Conservation (phyloP, 2,797 vertebrate genomes). For the Bradypus variegatus region DNA sequence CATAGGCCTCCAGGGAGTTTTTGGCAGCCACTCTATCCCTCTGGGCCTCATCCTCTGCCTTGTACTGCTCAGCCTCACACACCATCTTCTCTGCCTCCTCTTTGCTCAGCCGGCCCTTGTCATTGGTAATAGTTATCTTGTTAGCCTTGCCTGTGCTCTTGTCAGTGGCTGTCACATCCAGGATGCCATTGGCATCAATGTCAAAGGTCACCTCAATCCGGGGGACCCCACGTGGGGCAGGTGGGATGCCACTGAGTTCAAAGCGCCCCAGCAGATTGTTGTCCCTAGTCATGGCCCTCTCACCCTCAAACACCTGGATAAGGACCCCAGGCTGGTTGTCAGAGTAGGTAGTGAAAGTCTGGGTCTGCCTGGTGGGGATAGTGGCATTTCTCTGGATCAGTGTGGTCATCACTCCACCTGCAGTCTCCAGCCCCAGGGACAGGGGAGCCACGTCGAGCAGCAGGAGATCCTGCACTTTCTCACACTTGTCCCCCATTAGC, state of each 20-base stretch:
- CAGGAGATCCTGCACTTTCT: slow-evolving; percentile 76
- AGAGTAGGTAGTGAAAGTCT: slow-evolving; percentile 78
- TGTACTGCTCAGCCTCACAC: slow-evolving; percentile 63
- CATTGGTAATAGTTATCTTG: slow-evolving; percentile 69
- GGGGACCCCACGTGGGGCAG: slow-evolving; percentile 74
- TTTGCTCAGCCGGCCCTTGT: slow-evolving; percentile 70
- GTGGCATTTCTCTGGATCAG: slow-evolving; percentile 80
- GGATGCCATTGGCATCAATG: slow-evolving; percentile 77
- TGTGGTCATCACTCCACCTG: slow-evolving; percentile 76
- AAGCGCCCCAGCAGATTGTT: slow-evolving; percentile 79
- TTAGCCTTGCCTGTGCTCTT: slow-evolving; percentile 67
- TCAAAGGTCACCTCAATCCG: slow-evolving; percentile 79
- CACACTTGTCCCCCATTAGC: slow-evolving; percentile 6
- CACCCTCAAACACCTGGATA: slow-evolving; percentile 78
- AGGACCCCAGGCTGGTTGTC: slow-evolving; percentile 78
- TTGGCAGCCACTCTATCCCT: slow-evolving; percentile 65
- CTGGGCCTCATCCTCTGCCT: slow-evolving; percentile 65
- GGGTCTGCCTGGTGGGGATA: slow-evolving; percentile 78
- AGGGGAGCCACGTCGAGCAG: slow-evolving; percentile 78
- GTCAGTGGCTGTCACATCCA: slow-evolving; percentile 69
- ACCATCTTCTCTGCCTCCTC: slow-evolving; percentile 71
- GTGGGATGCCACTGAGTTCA: slow-evolving; percentile 75
- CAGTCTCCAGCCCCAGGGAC: slow-evolving; percentile 79
- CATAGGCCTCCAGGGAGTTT: slow-evolving; percentile 68
- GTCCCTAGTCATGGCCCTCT: slow-evolving; percentile 80